Conservation (phyloP, 2,888 invertebrate genomes). For the Mystacides longicornis region DNA sequence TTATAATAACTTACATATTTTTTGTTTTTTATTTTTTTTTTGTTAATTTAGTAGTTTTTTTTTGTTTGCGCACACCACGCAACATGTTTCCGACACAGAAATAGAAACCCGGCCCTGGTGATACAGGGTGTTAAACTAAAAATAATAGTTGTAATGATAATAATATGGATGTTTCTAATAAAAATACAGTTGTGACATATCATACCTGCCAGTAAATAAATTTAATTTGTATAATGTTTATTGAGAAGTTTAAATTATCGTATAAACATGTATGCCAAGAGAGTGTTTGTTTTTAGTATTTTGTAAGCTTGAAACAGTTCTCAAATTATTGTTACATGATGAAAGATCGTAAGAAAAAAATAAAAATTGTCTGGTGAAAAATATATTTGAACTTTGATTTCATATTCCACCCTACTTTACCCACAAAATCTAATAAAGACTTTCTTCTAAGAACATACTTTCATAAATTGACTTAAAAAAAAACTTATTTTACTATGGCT, state of each 20-base stretch:
- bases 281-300: slow-evolving; percentile 27
- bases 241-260: not conserved
- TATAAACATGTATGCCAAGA: slow-evolving; percentile 24
- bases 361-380: slow-evolving; percentile 27
- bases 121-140: slow-evolving; percentile 18
- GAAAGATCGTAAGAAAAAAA: slow-evolving; percentile 26
- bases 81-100: not conserved
- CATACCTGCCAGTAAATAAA: slow-evolving; percentile 26
- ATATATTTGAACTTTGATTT: slow-evolving; percentile 22
- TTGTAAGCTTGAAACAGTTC: slow-evolving; percentile 27
- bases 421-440: not conserved
- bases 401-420: not conserved
- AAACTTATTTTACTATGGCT: not conserved
- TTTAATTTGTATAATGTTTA: slow-evolving; percentile 9
- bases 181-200: slow-evolving; percentile 25
- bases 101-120: not conserved
- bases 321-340: slow-evolving; percentile 27
- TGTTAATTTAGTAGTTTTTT: not conserved
- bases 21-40: not conserved
- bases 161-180: too few species aligned
- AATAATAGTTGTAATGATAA: not conserved
- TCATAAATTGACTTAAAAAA: not conserved
- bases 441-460: not conserved
- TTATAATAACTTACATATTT: not conserved
- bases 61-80: not conserved